Evolutionary conservation across 2,113 vertebrate species (phyloP).

Genomic region (Ellobius talpinus): DNA sequence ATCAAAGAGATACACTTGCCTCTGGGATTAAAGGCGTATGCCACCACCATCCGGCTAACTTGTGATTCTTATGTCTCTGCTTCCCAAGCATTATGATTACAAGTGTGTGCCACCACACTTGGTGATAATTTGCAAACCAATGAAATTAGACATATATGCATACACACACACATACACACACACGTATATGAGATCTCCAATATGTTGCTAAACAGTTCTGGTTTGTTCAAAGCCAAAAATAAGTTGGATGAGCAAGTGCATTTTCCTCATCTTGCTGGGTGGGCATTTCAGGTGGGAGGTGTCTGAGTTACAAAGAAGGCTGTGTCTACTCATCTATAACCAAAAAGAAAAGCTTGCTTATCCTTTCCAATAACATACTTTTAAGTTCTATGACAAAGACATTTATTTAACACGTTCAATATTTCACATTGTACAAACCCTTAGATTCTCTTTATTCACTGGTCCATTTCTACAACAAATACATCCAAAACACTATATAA

Average conservation of each 20-base stretch:
- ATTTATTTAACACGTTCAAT: slow-evolving; percentile 89
- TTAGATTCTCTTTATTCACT: slow-evolving; percentile 88
- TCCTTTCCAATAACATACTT: slow-evolving; percentile 79
- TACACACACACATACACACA: not conserved
- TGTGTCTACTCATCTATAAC: slow-evolving; percentile 34
- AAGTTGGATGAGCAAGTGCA: slow-evolving; percentile 31
- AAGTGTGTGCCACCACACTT: not conserved
- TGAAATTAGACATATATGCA: not conserved
- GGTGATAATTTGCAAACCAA: slow-evolving; percentile 51
- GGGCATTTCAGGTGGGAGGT: not conserved
- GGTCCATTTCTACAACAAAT: slow-evolving; percentile 93
- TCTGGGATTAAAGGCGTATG: not conserved
- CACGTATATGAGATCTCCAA: not conserved
- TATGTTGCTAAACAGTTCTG: slow-evolving; percentile 22
- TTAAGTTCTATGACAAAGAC: slow-evolving; percentile 86
- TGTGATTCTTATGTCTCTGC: not conserved
- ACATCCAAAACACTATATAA: slow-evolving; percentile 89
- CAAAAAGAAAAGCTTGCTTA: slow-evolving; percentile 40
- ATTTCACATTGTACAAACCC: slow-evolving; percentile 91
- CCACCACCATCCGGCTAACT: not conserved
- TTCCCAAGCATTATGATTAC: not conserved
- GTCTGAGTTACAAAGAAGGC: slow-evolving; percentile 44
- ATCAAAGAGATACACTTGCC: not conserved
- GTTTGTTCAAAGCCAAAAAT: slow-evolving; percentile 57
- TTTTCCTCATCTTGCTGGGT: slow-evolving; percentile 41